Percentiles rank a stretch among this genome's conserved stretches.
These are phyloP conservation scores for Zeugodacus cucurbitae DNA, from an alignment of 1,140 invertebrate species.

Conservation along the genomic window DNA sequence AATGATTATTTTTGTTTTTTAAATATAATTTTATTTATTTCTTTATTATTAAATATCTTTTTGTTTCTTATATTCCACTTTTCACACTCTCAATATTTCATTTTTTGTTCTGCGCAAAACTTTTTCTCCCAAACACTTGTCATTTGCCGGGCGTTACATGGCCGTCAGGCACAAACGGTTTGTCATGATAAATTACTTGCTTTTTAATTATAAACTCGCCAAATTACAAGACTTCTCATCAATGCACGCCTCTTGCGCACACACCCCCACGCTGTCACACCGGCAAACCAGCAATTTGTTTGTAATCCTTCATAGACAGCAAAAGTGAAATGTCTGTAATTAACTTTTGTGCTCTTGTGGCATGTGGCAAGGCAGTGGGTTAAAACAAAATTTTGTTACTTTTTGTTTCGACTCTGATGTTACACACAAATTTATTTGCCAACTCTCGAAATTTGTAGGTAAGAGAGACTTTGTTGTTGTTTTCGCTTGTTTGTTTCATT, in stretches of 20 bases:
- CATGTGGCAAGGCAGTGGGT: neutral
- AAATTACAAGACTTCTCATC: neutral
- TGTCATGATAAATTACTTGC: neutral
- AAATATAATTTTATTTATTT: too few relatives aligned
- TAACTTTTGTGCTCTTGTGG: neutral
- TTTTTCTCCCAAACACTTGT: neutral
- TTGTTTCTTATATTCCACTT: neutral
- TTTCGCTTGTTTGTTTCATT: neutral
- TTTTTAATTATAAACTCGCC: constrained; percentile 2
- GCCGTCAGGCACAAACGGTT: neutral
- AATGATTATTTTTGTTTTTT: too few relatives aligned
- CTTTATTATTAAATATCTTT: too few relatives aligned
- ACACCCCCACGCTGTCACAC: neutral
- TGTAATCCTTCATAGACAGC: neutral
- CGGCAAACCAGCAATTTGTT: neutral
- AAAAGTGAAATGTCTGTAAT: constrained; percentile 20
- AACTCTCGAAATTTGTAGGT: neutral
- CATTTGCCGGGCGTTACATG: neutral
- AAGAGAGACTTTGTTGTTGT: neutral
- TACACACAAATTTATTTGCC: neutral
- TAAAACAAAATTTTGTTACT: neutral
- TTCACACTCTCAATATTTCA: neutral
- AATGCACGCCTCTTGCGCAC: neutral
- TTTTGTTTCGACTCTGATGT: neutral
- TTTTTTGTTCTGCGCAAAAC: neutral